Percentiles rank a stretch among this genome's conserved stretches.
Evolutionary conservation across 2,888 invertebrate genomes (phyloP).

Genomic region (Megalurothrips usitatus): DNA sequence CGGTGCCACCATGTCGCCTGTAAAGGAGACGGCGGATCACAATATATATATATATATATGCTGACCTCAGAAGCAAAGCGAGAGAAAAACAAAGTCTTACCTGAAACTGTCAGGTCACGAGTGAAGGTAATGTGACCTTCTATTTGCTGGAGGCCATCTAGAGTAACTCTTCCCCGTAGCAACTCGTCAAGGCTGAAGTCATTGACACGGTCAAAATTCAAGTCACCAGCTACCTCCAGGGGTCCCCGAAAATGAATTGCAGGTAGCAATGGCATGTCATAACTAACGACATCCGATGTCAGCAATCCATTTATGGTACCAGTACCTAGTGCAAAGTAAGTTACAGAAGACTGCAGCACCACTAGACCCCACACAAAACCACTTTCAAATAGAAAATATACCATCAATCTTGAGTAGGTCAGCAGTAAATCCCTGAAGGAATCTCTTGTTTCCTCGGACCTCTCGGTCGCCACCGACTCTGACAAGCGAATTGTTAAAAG

Average conservation of each 20-base stretch:
- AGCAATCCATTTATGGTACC: background rate
- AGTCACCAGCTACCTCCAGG: background rate
- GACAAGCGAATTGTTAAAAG: background rate
- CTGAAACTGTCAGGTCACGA: background rate
- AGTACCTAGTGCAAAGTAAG: background rate
- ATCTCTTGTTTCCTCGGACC: background rate
- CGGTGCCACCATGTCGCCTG: background rate
- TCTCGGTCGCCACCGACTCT: background rate
- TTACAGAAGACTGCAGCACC: too few species aligned
- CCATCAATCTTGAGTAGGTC: background rate
- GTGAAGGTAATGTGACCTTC: conserved; percentile 5
- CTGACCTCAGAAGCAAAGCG: background rate
- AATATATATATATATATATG: too few species aligned
- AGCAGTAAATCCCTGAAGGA: background rate
- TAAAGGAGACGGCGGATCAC: background rate
- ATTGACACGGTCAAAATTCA: background rate
- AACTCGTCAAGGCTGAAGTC: background rate
- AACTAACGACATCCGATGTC: background rate
- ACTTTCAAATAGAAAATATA: background rate
- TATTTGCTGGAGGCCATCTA: background rate
- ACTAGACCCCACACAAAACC: too few species aligned
- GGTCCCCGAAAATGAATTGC: background rate
- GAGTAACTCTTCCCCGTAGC: background rate
- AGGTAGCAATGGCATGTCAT: background rate
- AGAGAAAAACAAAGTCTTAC: background rate